Base-by-base conservation (phyloP, 1,140 invertebrate species). In the Tetramorium simillimum region DNA sequence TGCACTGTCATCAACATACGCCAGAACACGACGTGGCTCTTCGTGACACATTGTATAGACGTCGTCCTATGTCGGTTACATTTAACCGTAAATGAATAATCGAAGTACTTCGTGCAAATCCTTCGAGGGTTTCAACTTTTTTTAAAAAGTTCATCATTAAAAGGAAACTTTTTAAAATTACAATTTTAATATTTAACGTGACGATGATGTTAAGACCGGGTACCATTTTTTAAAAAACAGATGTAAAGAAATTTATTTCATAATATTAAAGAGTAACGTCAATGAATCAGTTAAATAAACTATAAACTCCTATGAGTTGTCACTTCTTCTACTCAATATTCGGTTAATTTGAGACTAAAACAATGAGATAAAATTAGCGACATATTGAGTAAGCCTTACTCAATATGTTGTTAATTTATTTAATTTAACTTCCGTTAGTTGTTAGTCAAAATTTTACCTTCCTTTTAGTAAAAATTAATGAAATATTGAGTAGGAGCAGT, bases 1-100 rank as follows among this genome's bases (percentile, higher is more conserved):
- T 92, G 87, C 91, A 89, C 92, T 93, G 93, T 93, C 93, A 94
- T 93, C 93, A 90, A 87, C 93, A 88, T 92, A 90, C 92, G 88
- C 88, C 88, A 88, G 91, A 91, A 90, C 90, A 86, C 89, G 62
- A 86, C 78, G 56, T 76, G 69, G 65, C 89, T 86, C 81, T 73
- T 88, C 87, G 87, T 91, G 92, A 93, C 91, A 86, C 87, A 91
- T 92, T 91, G 89, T 78, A 78, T 69, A 87, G 43, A 88, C 73
- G 76, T 86, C 88, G 75, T 78, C 46, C 70, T 46, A 62, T 75
- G 81, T 86, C 65, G 77, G 33, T 65, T 46, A 78, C 85, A 70
- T 56, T 56, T 58, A 40, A 72, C 40, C 16, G 40, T 67, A 56
- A 81, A 56, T 72, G 78, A 81, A 70, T 81, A 81, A 81, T 72